Evolutionary conservation across 2,888 invertebrate genomes (phyloP), one percentile per base, ranked within the genome.

Genomic region (Sinodicranocentrus sp.): DNA sequence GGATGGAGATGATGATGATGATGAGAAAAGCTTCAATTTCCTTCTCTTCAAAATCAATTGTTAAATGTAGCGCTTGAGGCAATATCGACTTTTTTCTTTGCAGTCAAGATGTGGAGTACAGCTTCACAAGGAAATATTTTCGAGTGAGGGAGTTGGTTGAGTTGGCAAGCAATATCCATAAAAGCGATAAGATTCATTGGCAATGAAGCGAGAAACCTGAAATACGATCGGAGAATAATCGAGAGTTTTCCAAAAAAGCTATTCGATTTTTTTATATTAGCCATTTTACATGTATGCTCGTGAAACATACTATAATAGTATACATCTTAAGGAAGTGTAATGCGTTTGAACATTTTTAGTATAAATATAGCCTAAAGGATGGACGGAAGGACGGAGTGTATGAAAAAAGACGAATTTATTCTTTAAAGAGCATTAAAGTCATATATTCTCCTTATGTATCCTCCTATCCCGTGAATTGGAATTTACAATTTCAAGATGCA

Each of bases 361-460:
- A n/a, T n/a, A n/a, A n/a, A n/a, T n/a, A n/a, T n/a, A n/a, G n/a
- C n/a, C n/a, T n/a, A n/a, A n/a, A n/a, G n/a, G n/a, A n/a, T n/a
- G n/a, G n/a, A n/a, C n/a, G n/a, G n/a, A n/a, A n/a, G n/a, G n/a
- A 39, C 26, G 17, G 15, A n/a, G 3, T 6, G 44, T 72, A 17
- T 63, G 33, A 26, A 23, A 28, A 3, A 17, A 63, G 48, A 76
- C 33, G 65, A 52, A 33, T 65, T 65, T 52, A 63, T 52, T 39
- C 65, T 59, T 6, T 54, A 21, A 67, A 59, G 26, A 61, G 61
- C 61, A 70, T 78, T 70, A 78, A 78, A 48, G 70, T 44, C 77
- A 83, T 87, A 87, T 85, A 87, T 87, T 79, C 78, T 80, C 75
- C 87, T 87, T 87, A 87, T 87, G 85, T 87, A 67, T 80, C 77